Base-by-base conservation (phyloP, 2,888 invertebrate genomes). In the Drosophila meridionalis region DNA sequence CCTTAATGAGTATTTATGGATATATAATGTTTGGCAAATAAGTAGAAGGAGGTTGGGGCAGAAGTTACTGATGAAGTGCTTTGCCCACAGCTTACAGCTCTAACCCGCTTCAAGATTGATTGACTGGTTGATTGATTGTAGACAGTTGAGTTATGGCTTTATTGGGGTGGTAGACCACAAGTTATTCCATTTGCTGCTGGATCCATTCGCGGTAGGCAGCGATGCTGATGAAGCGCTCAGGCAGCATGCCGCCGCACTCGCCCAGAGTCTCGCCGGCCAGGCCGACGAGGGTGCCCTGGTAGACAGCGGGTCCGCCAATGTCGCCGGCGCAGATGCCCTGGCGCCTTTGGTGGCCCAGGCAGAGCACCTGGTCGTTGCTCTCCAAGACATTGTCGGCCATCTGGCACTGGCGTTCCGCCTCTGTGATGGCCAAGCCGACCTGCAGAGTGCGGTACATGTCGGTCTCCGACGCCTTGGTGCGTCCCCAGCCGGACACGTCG, bases 261-360 rank as follows among this genome's bases (percentile, higher is more conserved):
- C 84, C 83, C 4, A 89, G 57, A 12, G 88, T 55, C 57, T 90
- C 83, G 42, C 83, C 92, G 5, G 90, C 86, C 12, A 92, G 74
- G 9, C 92, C 92, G 8, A 92, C 87, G 28, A 92, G 75, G 34
- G 78, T 52, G 0, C 63, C 72, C 0, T 78, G 38, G 30, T 86
- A 89, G 12, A 92, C 87, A 26, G 91, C 91, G 1, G 92, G 92
- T n/a, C 92, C 92, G 9, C 92, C 92, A 14, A 90, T 85, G 50
- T 92, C 92, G 11, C 92, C 92, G n/a, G 78, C 45, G 68, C 92
- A 92, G 48, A 89, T 88, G 36, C 92, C 92, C 63, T 92, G 88
- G 14, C 90, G 82, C 11, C 78, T 76, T 4, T 53, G 45, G 63
- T 92, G 91, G 2, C 82, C 89, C 76, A 92, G 68, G 63, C 92